Evolutionary conservation across 1,140 invertebrate species (phyloP).

Genomic region (Ceratitis capitata): DNA sequence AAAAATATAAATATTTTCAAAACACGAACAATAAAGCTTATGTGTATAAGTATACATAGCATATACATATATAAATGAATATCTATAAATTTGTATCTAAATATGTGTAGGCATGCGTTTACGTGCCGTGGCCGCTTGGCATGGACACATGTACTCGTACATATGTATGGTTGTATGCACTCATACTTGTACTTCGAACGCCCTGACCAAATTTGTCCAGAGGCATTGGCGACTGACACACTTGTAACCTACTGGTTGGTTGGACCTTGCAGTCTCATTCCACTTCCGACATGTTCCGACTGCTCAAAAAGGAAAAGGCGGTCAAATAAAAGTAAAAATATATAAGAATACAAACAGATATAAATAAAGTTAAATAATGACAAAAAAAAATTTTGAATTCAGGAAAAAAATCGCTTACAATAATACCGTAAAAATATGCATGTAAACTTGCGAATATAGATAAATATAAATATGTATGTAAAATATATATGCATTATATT

Average conservation of each 20-base stretch:
- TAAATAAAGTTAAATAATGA: not conserved
- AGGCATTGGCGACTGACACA: not conserved
- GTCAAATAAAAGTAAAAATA: conserved; percentile 7
- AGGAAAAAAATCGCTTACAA: not conserved
- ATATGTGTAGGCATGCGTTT: not conserved
- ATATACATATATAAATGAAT: not conserved
- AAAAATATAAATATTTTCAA: not conserved
- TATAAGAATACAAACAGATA: not conserved
- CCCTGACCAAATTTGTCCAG: conserved; percentile 20
- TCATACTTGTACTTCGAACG: not conserved
- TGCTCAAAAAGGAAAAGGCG: conserved; percentile 17
- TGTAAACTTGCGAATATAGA: not conserved
- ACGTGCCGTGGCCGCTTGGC: too few species aligned
- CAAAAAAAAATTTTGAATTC: not conserved
- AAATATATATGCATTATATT: not conserved
- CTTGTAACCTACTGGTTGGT: not conserved
- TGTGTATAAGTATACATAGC: not conserved
- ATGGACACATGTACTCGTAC: too few species aligned
- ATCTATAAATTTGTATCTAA: not conserved
- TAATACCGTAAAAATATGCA: not conserved
- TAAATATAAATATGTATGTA: not conserved
- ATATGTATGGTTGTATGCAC: too few species aligned
- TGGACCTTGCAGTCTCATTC: conserved; percentile 12
- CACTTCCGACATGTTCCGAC: conserved; percentile 10
- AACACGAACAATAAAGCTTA: not conserved